Evolutionary conservation across 2,888 invertebrate genomes (phyloP), one percentile per base, ranked within the genome.

Genomic region (Tachina lurida): DNA sequence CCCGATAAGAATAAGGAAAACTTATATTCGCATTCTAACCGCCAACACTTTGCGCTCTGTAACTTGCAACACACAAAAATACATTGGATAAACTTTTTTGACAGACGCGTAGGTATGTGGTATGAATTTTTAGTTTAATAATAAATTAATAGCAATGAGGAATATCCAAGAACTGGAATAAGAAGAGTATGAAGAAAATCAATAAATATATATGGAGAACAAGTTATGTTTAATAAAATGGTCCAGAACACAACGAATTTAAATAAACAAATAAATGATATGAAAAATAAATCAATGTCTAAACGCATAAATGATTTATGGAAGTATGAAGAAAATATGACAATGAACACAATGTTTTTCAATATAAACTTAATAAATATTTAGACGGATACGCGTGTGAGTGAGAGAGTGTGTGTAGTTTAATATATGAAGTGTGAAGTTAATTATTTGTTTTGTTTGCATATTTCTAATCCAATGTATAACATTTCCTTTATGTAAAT

Each of bases 161-260:
- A 58, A 81, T 76, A 73, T 62, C 62, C 67, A 81, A 78, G 47
- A 80, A 80, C 13, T 70, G 10, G 15, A 19, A 54, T 63, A 43
- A 45, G 74, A 65, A 62, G 62, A 70, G 54, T 19, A 39, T 45
- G 52, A 15, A 39, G 19, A 13, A 84, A 73, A 7, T 10, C 49
- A 67, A 56, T 43, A 68, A 68, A 56, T 54, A 60, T 52, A 70
- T n/a, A 58, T 54, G 17, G 13, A 65, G 41, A 22, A 56, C 17
- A 54, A 63, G 13, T 41, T 22, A 39, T 56, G 10, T 52, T 12
- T 13, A 22, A 56, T 7, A 71, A 63, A 63, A 49, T 73, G 65
- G n/a, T 70, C 19, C 19, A 71, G 3, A 43, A 15, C 19, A 56
- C 31, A 76, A 73, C 60, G 70, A 60, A 5, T n/a, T 45, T 62